Evolutionary conservation across 2,888 invertebrate species (phyloP).

Genomic region (Kryphioiulus occultus): DNA sequence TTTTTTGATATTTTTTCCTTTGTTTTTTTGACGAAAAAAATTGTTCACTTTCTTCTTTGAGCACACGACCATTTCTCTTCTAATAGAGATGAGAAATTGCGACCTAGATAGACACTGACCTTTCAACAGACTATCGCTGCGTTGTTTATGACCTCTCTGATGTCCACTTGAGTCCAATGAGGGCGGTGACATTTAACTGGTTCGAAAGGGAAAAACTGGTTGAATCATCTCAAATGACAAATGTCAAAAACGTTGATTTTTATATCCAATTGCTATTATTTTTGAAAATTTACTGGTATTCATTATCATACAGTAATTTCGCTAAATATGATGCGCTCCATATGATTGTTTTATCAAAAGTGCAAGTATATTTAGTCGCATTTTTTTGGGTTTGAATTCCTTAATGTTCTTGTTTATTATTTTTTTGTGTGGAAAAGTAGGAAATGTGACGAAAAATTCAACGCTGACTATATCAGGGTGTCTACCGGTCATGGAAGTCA

Average conservation of each 20-base stretch:
- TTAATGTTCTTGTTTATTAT: too few relatives aligned
- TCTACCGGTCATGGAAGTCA: too few relatives aligned
- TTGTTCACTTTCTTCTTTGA: background rate
- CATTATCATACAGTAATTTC: background rate
- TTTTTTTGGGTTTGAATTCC: too few relatives aligned
- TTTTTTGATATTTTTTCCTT: background rate
- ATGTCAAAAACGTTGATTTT: background rate
- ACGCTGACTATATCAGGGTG: too few relatives aligned
- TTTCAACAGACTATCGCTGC: background rate
- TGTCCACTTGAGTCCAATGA: background rate
- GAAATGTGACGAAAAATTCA: too few relatives aligned
- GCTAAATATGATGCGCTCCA: background rate
- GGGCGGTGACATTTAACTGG: background rate
- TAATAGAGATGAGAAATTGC: conserved; percentile 11
- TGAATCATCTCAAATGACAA: background rate
- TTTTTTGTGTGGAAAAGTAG: too few relatives aligned
- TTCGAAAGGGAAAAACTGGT: background rate
- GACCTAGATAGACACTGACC: background rate
- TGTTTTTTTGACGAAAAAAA: background rate
- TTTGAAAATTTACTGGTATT: background rate
- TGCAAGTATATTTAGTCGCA: background rate
- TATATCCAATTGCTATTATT: background rate
- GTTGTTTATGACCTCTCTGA: background rate
- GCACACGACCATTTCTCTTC: background rate
- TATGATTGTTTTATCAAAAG: background rate